phyloP scores from a whole-genome alignment of 2,113 vertebrate genomes.

The Amazona guildingii region DNA sequence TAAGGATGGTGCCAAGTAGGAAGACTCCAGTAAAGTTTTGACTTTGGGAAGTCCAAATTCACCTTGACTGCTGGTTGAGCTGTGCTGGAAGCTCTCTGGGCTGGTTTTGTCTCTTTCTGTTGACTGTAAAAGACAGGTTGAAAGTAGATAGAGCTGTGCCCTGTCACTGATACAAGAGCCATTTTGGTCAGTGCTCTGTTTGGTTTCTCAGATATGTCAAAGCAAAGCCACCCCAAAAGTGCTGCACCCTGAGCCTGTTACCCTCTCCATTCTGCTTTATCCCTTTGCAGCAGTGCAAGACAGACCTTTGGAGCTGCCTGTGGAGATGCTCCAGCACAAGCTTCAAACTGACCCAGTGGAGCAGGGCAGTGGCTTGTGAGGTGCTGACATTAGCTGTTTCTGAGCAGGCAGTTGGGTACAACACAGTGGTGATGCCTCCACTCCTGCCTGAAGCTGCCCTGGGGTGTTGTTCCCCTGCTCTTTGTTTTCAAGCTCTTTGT shows the following conservation, averaged over 20 bases:
- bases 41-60: not conserved
- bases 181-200: not conserved
- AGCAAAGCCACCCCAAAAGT: not conserved
- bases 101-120: not conserved
- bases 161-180: not conserved
- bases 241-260: not conserved
- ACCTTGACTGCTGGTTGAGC: not conserved
- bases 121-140: not conserved
- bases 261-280: not conserved
- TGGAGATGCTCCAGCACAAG: not conserved
- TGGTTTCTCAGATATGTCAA: not conserved
- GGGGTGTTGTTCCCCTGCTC: not conserved
- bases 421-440: rapidly evolving
- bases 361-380: not conserved
- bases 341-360: rapidly evolving
- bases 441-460: not conserved
- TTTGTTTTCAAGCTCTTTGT: not conserved
- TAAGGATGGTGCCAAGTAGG: not conserved
- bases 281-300: not conserved
- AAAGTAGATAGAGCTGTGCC: not conserved
- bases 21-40: not conserved
- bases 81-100: not conserved
- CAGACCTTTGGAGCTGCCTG: not conserved
- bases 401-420: not conserved
- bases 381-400: not conserved